Percentiles rank a stretch among this genome's conserved stretches.
These are phyloP conservation scores for Scaptomyza polygonia DNA, from an alignment of 2,888 invertebrate species.

Conservation along the genomic window DNA sequence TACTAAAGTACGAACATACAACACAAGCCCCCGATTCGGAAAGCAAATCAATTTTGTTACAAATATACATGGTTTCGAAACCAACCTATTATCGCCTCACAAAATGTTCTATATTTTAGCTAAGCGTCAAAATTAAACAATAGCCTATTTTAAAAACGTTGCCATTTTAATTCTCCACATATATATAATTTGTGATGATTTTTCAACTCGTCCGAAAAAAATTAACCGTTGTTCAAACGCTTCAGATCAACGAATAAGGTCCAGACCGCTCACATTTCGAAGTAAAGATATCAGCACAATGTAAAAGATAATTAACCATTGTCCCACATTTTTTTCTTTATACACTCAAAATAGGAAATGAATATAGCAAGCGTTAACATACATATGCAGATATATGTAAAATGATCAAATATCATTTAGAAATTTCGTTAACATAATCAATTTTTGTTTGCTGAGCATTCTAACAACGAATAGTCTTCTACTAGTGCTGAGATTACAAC, in stretches of 20 bases:
- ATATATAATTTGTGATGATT: background rate
- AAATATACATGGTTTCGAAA: background rate
- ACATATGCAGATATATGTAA: background rate
- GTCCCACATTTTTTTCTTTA: background rate
- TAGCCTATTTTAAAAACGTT: conserved; percentile 11
- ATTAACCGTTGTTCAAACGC: conserved; percentile 34
- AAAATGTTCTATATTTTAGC: background rate
- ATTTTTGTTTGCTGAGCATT: background rate
- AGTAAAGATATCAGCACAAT: conserved; percentile 33
- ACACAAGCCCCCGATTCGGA: conserved; percentile 2
- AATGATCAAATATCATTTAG: background rate
- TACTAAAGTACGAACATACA: background rate
- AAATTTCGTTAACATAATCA: background rate
- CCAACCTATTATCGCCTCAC: conserved; percentile 1
- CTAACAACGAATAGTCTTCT: conserved; percentile 16
- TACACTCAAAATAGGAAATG: background rate
- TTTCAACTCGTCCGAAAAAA: background rate
- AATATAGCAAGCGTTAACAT: conserved; percentile 10
- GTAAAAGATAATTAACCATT: conserved; percentile 7
- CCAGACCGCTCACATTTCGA: conserved; percentile 7
- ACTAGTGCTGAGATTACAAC: conserved; percentile 14
- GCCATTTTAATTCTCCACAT: conserved; percentile 1
- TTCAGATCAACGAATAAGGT: conserved; percentile 8
- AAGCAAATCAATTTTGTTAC: conserved; percentile 23
- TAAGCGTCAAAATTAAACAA: conserved; percentile 11